These are phyloP conservation scores for Enteromius mattozi DNA, from an alignment of 2,797 vertebrate genomes.

Conservation along the genomic window DNA sequence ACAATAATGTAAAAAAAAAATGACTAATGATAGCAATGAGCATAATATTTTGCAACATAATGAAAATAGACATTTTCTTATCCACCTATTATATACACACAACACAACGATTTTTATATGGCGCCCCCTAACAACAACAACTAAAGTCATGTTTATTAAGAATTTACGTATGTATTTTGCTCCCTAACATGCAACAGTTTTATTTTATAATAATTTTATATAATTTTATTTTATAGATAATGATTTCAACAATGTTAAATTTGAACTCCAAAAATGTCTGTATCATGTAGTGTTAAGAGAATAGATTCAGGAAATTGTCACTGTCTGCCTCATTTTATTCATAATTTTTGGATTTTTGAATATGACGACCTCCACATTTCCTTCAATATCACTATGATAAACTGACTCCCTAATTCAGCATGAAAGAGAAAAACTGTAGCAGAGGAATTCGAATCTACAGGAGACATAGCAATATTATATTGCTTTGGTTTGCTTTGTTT, in stretches of 20 bases:
- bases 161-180: neutral
- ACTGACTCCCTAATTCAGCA: neutral
- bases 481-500: neutral
- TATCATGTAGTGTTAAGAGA: neutral
- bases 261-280: neutral
- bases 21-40: neutral
- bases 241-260: neutral
- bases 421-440: conserved; percentile 10
- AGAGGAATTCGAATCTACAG: neutral
- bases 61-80: neutral
- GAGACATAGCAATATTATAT: conserved; percentile 1
- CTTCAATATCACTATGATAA: neutral
- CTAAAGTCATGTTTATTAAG: neutral
- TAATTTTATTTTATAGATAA: too few relatives aligned
- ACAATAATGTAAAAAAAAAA: neutral
- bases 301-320: neutral
- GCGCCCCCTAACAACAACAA: neutral
- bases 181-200: neutral
- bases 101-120: neutral
- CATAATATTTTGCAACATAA: neutral
- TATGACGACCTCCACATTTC: neutral
- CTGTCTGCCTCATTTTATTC: too few relatives aligned
- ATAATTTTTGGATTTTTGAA: neutral
- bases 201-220: too few relatives aligned
- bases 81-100: neutral